These are phyloP conservation scores for Triplophysa tibetana DNA, from an alignment of 2,113 vertebrate species.

Conservation along the genomic window DNA sequence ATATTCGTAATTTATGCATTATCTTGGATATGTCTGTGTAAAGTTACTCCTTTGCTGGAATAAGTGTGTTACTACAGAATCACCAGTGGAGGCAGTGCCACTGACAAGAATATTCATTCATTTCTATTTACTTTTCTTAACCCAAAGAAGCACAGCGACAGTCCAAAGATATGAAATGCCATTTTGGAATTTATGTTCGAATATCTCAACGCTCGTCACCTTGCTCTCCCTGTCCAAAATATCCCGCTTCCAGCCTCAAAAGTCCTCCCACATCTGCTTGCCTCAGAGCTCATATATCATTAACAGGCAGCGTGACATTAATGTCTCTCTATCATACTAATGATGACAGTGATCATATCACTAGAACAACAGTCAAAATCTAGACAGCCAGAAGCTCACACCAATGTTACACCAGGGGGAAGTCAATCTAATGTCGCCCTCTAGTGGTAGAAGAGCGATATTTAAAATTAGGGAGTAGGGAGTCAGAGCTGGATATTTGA, in stretches of 20 bases:
- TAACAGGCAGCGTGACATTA: conserved; percentile 13
- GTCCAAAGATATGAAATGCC: background rate
- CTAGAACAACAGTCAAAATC: background rate
- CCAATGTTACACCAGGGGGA: background rate
- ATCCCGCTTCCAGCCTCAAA: conserved; percentile 11
- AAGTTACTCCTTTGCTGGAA: background rate
- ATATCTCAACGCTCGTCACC: conserved; percentile 5
- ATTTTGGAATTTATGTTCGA: conserved; percentile 2
- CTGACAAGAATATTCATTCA: background rate
- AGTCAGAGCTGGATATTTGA: background rate
- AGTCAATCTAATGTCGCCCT: conserved; percentile 22
- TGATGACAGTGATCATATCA: conserved; percentile 26
- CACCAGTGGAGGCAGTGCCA: background rate
- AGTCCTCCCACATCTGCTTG: background rate
- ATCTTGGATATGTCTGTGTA: background rate
- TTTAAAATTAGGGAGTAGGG: background rate
- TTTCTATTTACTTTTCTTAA: conserved; percentile 3
- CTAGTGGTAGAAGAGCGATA: conserved; percentile 32
- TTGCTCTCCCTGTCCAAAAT: background rate
- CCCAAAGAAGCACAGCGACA: background rate
- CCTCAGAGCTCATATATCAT: conserved; percentile 22
- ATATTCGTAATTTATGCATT: background rate
- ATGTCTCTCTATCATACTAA: conserved; percentile 9
- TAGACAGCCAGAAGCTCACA: background rate
- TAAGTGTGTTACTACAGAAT: too few relatives aligned